Evolutionary conservation across 1,140 invertebrate species (phyloP).

Genomic region (Helicoverpa zea): DNA sequence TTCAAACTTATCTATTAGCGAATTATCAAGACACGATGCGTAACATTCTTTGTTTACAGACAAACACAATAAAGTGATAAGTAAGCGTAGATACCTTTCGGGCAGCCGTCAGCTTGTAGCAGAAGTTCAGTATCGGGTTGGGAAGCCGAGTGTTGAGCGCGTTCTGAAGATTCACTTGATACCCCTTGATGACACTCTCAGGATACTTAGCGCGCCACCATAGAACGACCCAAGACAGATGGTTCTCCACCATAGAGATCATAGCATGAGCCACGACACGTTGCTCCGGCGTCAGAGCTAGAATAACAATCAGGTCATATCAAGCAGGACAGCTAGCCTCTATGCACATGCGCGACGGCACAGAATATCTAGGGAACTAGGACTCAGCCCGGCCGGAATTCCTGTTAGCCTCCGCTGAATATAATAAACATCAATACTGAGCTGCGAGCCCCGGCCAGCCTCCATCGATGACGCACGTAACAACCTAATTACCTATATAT

Average conservation of each 20-base stretch:
- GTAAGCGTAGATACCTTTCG: constrained; percentile 90
- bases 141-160: constrained; percentile 95
- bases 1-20: too few species aligned
- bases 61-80: too few species aligned
- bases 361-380: constrained; percentile 61
- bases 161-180: constrained; percentile 96
- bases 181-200: constrained; percentile 94
- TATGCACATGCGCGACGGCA: constrained; percentile 73
- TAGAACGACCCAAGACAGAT: constrained; percentile 95
- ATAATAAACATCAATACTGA: constrained; percentile 10
- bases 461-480: background rate
- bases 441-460: background rate
- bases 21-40: too few species aligned
- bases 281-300: constrained; percentile 92
- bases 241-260: constrained; percentile 98
- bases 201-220: constrained; percentile 96
- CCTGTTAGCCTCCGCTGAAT: background rate
- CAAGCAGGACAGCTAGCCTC: constrained; percentile 36
- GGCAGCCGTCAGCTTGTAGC: constrained; percentile 95
- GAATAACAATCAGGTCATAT: constrained; percentile 58
- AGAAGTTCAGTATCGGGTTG: constrained; percentile 95
- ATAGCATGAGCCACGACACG: constrained; percentile 96
- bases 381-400: constrained; percentile 36
- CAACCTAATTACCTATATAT: constrained; percentile 3
- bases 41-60: too few species aligned